These are phyloP conservation scores for Gymnocheta viridis DNA, from an alignment of 2,888 invertebrate species.

Conservation along the genomic window DNA sequence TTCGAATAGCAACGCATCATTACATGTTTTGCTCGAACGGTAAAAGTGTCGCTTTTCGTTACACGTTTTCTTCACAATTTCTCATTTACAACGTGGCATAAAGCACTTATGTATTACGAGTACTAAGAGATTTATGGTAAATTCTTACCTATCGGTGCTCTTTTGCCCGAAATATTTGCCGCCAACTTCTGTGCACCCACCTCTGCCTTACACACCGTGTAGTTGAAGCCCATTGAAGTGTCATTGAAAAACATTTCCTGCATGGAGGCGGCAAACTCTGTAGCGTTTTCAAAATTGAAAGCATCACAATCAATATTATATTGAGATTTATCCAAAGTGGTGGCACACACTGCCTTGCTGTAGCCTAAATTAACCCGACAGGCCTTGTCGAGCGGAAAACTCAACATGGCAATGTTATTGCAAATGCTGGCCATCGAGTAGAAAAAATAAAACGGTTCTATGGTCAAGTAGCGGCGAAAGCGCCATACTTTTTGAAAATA, in stretches of 20 bases:
- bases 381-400: conserved; percentile 81
- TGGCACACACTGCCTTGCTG: conserved; percentile 76
- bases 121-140: no score
- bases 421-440: conserved; percentile 79
- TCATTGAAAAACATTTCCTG: conserved; percentile 71
- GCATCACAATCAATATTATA: conserved; percentile 78
- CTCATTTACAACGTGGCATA: no score
- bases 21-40: no score
- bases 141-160: conserved; percentile 80
- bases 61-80: no score
- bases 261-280: conserved; percentile 72
- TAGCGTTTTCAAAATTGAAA: conserved; percentile 76
- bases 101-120: no score
- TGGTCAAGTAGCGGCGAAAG: conserved; percentile 78
- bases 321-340: conserved; percentile 79
- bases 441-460: conserved; percentile 81
- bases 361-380: conserved; percentile 81
- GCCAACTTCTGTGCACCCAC: conserved; percentile 79
- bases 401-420: conserved; percentile 79
- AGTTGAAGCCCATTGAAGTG: conserved; percentile 75
- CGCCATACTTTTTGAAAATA: conserved; percentile 79
- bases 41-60: no score
- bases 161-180: conserved; percentile 79
- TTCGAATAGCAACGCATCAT: no score
- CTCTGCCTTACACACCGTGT: conserved; percentile 81